These are phyloP conservation scores for Bufo bufo DNA, from an alignment of 2,113 vertebrate genomes.

Conservation along the genomic window DNA sequence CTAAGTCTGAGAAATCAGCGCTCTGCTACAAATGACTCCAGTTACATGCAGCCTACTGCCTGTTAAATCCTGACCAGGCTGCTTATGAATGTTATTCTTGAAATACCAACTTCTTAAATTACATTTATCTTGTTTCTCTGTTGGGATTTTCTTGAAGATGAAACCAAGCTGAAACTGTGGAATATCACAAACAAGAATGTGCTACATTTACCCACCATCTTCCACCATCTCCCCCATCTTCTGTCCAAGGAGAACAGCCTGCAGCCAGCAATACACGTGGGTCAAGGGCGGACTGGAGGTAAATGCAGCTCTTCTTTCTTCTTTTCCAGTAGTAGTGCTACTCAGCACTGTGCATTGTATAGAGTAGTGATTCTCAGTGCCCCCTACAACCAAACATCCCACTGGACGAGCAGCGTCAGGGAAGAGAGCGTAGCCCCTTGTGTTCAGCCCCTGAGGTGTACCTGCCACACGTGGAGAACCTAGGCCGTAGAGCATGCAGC, in stretches of 20 bases:
- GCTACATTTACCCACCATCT: conserved; percentile 94
- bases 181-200: conserved; percentile 93
- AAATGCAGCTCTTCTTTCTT: conserved; percentile 44
- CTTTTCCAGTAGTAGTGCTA: too few relatives aligned
- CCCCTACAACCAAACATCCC: too few relatives aligned
- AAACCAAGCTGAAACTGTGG: conserved; percentile 93
- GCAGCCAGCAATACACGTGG: conserved; percentile 90
- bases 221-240: conserved; percentile 98
- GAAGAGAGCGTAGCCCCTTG: too few relatives aligned
- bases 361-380: too few relatives aligned
- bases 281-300: conserved; percentile 96
- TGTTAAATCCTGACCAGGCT: background rate
- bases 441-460: too few relatives aligned
- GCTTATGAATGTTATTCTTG: background rate
- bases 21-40: background rate
- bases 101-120: background rate
- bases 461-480: too few relatives aligned
- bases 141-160: conserved; percentile 77
- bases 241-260: conserved; percentile 93
- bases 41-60: background rate
- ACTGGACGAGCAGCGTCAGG: too few relatives aligned
- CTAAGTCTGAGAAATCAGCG: background rate
- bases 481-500: too few relatives aligned
- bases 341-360: too few relatives aligned
- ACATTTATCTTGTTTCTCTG: background rate